Evolutionary conservation across 2,113 vertebrate species (phyloP).

Genomic region (Rhabdornis inornatus): DNA sequence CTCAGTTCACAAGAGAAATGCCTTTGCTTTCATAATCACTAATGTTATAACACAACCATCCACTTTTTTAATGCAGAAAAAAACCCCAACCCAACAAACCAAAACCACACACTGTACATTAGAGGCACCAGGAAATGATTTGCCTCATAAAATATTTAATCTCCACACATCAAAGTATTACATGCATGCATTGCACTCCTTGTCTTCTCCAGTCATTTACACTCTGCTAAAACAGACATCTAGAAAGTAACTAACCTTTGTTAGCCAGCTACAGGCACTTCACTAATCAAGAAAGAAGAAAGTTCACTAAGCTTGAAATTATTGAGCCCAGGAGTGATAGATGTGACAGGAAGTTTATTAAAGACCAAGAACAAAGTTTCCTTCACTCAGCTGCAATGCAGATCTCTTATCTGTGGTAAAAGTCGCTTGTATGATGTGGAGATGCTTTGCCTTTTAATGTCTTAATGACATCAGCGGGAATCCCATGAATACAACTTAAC

Average conservation of each 20-base stretch:
- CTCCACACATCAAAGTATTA: constrained; percentile 44
- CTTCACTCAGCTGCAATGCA: not conserved
- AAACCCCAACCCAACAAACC: rapidly evolving
- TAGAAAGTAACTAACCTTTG: constrained; percentile 43
- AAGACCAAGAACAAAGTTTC: constrained; percentile 36
- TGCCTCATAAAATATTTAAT: constrained; percentile 26
- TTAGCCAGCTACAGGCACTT: constrained; percentile 25
- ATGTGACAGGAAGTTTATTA: constrained; percentile 51
- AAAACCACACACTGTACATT: not conserved
- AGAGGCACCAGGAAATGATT: constrained; percentile 32
- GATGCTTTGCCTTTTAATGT: not conserved
- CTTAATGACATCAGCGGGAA: constrained; percentile 3
- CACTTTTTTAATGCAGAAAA: not conserved
- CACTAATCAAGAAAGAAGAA: constrained; percentile 54
- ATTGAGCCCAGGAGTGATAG: not conserved
- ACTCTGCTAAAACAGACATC: constrained; percentile 23
- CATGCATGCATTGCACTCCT: not conserved
- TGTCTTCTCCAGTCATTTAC: not conserved
- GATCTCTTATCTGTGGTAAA: not conserved
- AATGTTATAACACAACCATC: not conserved
- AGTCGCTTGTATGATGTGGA: not conserved
- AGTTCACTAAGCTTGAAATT: constrained; percentile 6
- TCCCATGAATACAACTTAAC: not conserved
- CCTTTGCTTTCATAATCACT: not conserved
- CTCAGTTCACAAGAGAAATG: not conserved